Base-by-base conservation (phyloP, 1,140 invertebrate species). In the Pseudobourletiella spinata region DNA sequence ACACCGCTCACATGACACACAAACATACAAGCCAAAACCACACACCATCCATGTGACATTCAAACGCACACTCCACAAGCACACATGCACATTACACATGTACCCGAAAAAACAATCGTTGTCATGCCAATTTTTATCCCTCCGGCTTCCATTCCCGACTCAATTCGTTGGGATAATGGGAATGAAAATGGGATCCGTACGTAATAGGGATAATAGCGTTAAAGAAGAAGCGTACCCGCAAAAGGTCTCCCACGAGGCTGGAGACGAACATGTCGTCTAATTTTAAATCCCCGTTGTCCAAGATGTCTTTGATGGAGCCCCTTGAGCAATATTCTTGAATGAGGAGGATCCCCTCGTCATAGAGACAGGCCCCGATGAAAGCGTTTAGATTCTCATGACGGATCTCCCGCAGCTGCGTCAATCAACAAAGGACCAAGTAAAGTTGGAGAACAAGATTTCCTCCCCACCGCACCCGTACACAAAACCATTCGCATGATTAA, bases 321-420 rank as follows among this genome's bases (percentile, higher is more conserved):
- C 91, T 81, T 1, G 87, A 84, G 74, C 91, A 95, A 71, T 95
- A 95, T 74, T 94, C 91, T 1, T 87, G 89, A 3, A 94, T 82
- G 32, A 93, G 86, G 72, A 90, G 91, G 65, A 95, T 87, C 69
- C 91, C 87, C 0, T 88, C 87, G 2, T 89, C 84, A 69, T 93
- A 89, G 11, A 90, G 88, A 72, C 89, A 93, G n/a, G 91, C 91
- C 48, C 93, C 93, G 52, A 96, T 88, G 72, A 97, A 96, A 0
- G 87, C 84, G 72, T 92, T 93, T 42, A 96, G 78, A 74, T 95
- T 95, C 72, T 92, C 89, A 71, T 95, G 91, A 20, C 90, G 81
- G 18, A 94, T 76, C 75, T 95, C 91, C 56, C 89, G 77, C 80
- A 95, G 86, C 90, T 93, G 72, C 20, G 78, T n/a, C n/a, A 76